Evolutionary conservation across 2,888 invertebrate genomes (phyloP), one percentile per base, ranked within the genome.

Genomic region (Octonoba sinensis): DNA sequence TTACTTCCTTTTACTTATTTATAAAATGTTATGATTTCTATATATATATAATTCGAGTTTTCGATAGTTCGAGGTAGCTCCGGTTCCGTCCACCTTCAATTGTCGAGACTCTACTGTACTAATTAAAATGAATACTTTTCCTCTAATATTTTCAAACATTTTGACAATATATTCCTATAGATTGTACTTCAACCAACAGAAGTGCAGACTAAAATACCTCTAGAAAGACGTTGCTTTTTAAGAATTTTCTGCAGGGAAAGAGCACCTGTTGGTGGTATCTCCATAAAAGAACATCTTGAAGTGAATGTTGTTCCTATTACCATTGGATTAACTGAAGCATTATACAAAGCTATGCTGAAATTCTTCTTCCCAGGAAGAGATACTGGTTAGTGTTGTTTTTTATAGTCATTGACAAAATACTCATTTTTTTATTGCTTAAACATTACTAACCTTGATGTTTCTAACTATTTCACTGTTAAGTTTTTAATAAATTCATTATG

Each of bases 241-340:
- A 92, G 99, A 84, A 94, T 99, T 64, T 96, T 97, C 89, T 98
- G 99, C 86, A 92, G 97, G 82, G 99, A 99, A 89, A 94, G 95
- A 85, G 96, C 96, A 62, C 97, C 97, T 0, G 99, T 99, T 8
- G 98, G 97, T n/a, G 99, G 99, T 2, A 99, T 99, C 86, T 95
- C 97, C 0, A 96, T 99, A 16, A 99, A 99, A 88, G 99, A 99
- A 88, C 97, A 98, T 89, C 97, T 99, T 89, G 99, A 99, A 90
- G 96, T 99, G 85, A 98, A 98, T 90, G 94, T 99, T 59, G 96
- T 96, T 16, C 98, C 99, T 12, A 92, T 99, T 83, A 93, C 94
- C 1, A 95, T 96, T 87, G 94, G 95, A 93, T 85, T 98, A 74
- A 98, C 97, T 0, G 96, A 97, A 89, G 96, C 96, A 88, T 97